Evolutionary conservation across 23 tunicate species (phyloP), one percentile per base, ranked within the genome.

Genomic region (Trididemnum nubilum): DNA sequence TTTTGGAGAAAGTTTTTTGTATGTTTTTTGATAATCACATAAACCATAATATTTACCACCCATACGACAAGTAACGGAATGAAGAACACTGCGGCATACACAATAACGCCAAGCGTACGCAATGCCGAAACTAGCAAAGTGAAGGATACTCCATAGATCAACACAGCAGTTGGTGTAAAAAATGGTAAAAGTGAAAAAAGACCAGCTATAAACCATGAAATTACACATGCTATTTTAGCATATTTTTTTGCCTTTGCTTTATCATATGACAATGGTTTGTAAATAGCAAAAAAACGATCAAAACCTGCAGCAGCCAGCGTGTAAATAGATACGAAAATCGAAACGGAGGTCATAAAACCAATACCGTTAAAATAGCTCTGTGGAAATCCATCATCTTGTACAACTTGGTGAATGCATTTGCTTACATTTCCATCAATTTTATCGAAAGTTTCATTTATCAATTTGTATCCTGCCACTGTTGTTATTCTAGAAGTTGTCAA

Each of bases 231-330:
- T 40, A 39, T 49, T 37, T 36, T 85, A 4, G 97, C 86, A 30
- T 81, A 35, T 50, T 50, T 57, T 33, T 91, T 81, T 5, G 97
- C 90, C 34, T 67, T 85, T 34, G 79, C 80, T 37, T 88, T 82
- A 34, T 79, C 36, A 76, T 91, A 91, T 0, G 75, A 28, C 34
- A 91, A 29, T 19, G 97, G 97, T 15, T 63, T 71, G 70, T 81
- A 69, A 28, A 91, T 85, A n/a, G 89, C 87, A 28, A 77, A 71
- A n/a, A 91, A 82, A 33, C 97, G 52, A 37, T 91, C 97, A 38
- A 85, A 85, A 3, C 97, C 83, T 15, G 97, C 97, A 70, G 71
- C 77, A 49, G 83, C 81, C 5, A 91, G 74, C 22, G 97, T 81
- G 36, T 85, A 91, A 21, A 91, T 74, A 5, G 97, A 91, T 3